Percentiles rank a stretch among this genome's conserved stretches.
Evolutionary conservation across 2,888 invertebrate species (phyloP).

Genomic region (Leptura quadrifasciata): DNA sequence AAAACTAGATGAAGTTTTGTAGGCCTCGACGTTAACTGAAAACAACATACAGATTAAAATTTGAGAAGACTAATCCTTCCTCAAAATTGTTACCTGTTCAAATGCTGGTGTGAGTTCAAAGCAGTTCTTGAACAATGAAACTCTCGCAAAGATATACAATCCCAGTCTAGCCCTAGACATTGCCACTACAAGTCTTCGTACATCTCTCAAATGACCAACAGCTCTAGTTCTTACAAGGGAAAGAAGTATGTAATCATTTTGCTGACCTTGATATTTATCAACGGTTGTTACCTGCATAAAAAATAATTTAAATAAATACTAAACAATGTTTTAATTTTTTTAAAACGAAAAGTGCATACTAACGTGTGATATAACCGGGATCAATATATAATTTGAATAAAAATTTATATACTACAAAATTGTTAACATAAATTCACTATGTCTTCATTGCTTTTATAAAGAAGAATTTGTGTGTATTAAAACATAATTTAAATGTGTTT

Average conservation of each 20-base stretch:
- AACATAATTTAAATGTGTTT: no score
- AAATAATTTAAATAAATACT: conserved; percentile 38
- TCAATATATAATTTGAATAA: no score
- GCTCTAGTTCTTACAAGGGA: conserved; percentile 96
- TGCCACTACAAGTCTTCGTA: conserved; percentile 96
- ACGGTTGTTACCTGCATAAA: conserved; percentile 88
- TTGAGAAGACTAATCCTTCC: not conserved
- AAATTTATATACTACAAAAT: no score
- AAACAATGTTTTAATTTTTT: not conserved
- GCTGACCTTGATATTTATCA: conserved; percentile 99
- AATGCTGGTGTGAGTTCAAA: conserved; percentile 98
- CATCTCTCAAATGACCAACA: conserved; percentile 98
- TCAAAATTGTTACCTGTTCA: conserved; percentile 81
- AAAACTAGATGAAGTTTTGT: conserved; percentile 87
- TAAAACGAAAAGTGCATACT: conserved; percentile 5
- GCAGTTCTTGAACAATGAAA: conserved; percentile 95
- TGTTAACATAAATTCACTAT: no score
- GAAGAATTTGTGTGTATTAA: no score
- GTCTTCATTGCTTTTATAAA: no score
- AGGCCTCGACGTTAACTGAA: conserved; percentile 88
- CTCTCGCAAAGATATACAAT: conserved; percentile 95
- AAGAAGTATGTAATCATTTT: conserved; percentile 98
- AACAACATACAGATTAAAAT: conserved; percentile 16
- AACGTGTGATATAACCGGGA: no score
- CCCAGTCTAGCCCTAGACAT: conserved; percentile 98